phyloP scores from a whole-genome alignment of 2,797 vertebrate genomes.

The Orientallactaga sibirica region DNA sequence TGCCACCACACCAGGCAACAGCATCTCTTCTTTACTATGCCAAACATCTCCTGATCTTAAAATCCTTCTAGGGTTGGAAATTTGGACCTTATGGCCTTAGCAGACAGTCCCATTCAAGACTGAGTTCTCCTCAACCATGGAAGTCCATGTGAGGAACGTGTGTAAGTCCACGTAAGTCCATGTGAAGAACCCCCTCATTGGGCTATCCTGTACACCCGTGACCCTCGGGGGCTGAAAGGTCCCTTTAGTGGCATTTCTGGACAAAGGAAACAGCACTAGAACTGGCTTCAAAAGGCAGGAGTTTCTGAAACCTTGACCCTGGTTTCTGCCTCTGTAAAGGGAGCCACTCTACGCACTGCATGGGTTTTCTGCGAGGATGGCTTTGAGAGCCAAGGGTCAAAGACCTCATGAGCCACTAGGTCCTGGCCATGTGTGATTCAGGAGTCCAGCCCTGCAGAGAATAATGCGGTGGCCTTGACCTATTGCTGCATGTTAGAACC shows the following conservation, averaged over 20 bases:
- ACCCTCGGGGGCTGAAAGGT: neutral
- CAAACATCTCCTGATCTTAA: neutral
- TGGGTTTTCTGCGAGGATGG: neutral
- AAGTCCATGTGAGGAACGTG: neutral
- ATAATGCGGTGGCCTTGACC: neutral
- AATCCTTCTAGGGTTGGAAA: neutral
- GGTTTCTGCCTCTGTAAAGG: neutral
- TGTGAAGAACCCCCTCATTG: too few species aligned
- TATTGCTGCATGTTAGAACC: neutral
- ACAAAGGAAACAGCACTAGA: neutral
- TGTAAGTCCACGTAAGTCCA: neutral
- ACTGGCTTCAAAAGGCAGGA: neutral
- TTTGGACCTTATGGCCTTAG: neutral
- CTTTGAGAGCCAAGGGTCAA: neutral
- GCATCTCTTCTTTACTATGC: neutral
- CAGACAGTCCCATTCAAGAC: neutral
- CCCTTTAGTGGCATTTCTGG: too few species aligned
- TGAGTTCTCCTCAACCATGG: neutral
- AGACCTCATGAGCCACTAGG: neutral
- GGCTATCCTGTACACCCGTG: neutral
- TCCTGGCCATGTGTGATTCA: accelerated
- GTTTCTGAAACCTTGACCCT: neutral
- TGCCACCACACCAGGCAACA: too few species aligned
- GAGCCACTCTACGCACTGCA: accelerated
- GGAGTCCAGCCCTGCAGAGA: neutral